Evolutionary conservation across 2,797 vertebrate genomes (phyloP), one percentile per base, ranked within the genome.

Genomic region (Craterocephalus amniculus): DNA sequence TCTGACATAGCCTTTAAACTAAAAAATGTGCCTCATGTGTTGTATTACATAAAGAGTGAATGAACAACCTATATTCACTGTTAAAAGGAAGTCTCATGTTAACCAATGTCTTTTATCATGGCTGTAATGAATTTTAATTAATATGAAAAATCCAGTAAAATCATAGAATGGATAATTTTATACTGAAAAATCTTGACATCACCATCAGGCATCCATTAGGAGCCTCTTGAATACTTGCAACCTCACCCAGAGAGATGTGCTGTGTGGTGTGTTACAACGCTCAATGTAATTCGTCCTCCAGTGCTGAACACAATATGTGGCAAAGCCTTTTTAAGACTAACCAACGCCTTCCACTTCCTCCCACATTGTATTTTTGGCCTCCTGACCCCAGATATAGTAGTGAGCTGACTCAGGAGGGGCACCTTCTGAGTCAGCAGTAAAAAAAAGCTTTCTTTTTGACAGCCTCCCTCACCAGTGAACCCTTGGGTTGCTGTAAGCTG

Each of bases 401-500:
- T 7, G 51, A 27, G 51, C 51, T 54, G 51, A 54, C 14, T 54
- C 51, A 29, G 51, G 51, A 29, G 13, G 51, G 26, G 51, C 24
- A 54, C 26, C 13, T 14, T 54, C 51, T 54, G 51, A 54, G 51
- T 54, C 51, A 54, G 51, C 51, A 16, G 13, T 54, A 27, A 26
- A 54, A 54, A 51, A 54, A 54, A 24, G 22, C 27, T 31, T 60
- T 51, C 5, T 35, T 58, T 43, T 63, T 48, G 14, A n/a, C 11
- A n/a, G 9, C 27, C n/a, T 59, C 4, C 26, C 55, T 45, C 40
- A 55, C 20, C 20, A 24, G n/a, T 58, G 27, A 11, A 72, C 72
- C 68, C 20, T 68, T 43, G 16, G 38, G 63, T 55, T 51, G 27
- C 22, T 8, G 24, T 52, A 35, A 59, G 31, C 18, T 18, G 58